Conservation (phyloP, 37 sponge, comb jelly and placozoan genomes). For the Chondrilla cf. caribensis region DNA sequence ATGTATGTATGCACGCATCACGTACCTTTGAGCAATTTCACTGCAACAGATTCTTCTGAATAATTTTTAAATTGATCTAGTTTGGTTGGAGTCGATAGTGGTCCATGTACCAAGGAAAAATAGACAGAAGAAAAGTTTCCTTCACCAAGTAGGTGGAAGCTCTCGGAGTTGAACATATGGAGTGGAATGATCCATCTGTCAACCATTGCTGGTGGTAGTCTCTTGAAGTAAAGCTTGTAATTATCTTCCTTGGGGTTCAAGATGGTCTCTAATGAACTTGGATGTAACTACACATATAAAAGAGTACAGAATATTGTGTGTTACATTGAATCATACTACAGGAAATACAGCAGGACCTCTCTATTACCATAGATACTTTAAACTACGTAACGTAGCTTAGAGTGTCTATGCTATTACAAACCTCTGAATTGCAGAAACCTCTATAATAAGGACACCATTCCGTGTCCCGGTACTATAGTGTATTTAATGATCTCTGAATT, state of each 20-base stretch:
- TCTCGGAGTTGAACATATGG: neutral
- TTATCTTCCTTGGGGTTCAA: too few species aligned
- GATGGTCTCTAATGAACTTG: too few species aligned
- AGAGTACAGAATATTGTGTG: neutral
- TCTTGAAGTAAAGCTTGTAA: neutral
- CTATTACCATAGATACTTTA: too few species aligned
- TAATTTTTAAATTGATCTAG: constrained; percentile 6
- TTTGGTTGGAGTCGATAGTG: constrained; percentile 11
- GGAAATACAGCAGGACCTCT: too few species aligned
- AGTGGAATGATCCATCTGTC: constrained; percentile 20
- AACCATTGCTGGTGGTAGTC: neutral
- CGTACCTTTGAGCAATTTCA: neutral
- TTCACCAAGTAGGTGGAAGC: neutral
- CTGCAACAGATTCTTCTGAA: constrained; percentile 6
- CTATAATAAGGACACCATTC: too few species aligned
- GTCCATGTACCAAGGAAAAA: neutral
- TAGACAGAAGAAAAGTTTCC: constrained; percentile 25
- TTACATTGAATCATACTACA: neutral
- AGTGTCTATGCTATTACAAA: too few species aligned
- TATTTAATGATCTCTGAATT: too few species aligned
- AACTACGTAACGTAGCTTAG: too few species aligned
- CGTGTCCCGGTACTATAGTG: too few species aligned
- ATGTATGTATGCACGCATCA: neutral
- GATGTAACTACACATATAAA: too few species aligned
- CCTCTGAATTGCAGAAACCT: too few species aligned